Percentiles rank a stretch among this genome's conserved stretches.
Evolutionary conservation across 35 echinoderm and acorn worm species (phyloP).

Genomic region (Heliocidaris erythrogramma): DNA sequence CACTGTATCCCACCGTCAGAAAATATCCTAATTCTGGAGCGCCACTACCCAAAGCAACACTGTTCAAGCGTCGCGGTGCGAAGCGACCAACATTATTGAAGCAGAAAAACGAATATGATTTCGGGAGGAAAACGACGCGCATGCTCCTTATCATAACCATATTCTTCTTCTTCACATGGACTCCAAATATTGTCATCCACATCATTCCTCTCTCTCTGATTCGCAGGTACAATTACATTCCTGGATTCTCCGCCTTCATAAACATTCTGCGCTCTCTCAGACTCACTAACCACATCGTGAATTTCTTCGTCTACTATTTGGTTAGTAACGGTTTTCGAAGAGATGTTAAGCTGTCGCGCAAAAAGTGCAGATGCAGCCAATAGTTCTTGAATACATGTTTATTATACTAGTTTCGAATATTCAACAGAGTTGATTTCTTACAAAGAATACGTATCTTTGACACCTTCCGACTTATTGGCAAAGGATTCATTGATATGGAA

Average conservation of each 20-base stretch:
- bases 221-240: not conserved
- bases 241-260: not conserved
- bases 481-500: too few relatives aligned
- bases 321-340: not conserved
- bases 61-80: too few relatives aligned
- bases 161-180: not conserved
- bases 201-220: not conserved
- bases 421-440: too few relatives aligned
- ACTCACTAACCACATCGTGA: constrained; percentile 12
- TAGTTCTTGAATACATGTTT: not conserved
- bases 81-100: too few relatives aligned
- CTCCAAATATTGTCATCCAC: not conserved
- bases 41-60: too few relatives aligned
- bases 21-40: too few relatives aligned
- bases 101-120: not conserved
- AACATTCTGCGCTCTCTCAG: not conserved
- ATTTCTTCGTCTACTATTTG: constrained; percentile 20
- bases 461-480: too few relatives aligned
- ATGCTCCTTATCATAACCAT: constrained; percentile 22
- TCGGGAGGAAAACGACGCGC: not conserved
- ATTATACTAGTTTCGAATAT: too few relatives aligned
- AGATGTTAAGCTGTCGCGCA: not conserved
- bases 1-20: too few relatives aligned
- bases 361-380: not conserved
- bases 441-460: too few relatives aligned